phyloP scores from a whole-genome alignment of 2,797 vertebrate genomes.

The Tinamus major region DNA sequence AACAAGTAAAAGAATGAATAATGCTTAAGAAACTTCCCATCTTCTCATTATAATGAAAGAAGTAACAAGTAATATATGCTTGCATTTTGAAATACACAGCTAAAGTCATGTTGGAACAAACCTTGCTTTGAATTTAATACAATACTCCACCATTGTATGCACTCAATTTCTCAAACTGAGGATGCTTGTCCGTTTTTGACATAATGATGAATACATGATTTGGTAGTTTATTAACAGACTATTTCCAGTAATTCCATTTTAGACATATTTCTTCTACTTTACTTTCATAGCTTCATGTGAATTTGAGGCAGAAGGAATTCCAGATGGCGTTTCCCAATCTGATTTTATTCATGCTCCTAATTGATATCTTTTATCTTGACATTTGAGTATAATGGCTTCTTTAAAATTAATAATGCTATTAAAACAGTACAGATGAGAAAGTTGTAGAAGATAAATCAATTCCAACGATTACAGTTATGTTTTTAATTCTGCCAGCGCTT shows the following conservation, averaged over 20 bases:
- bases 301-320: constrained; percentile 51
- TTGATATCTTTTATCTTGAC: constrained; percentile 24
- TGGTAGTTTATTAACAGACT: not conserved
- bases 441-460: not conserved
- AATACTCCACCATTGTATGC: not conserved
- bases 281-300: not conserved
- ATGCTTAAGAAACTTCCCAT: not conserved
- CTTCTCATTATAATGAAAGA: not conserved
- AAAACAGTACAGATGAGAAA: constrained; percentile 9
- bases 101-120: not conserved
- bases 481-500: not conserved
- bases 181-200: not conserved
- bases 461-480: not conserved
- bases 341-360: constrained; percentile 34
- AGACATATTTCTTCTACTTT: not conserved
- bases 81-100: not conserved
- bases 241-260: not conserved
- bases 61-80: not conserved
- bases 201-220: not conserved
- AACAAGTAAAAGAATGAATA: not conserved
- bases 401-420: constrained; percentile 42
- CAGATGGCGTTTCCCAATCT: constrained; percentile 35
- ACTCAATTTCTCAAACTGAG: not conserved
- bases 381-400: constrained; percentile 27
- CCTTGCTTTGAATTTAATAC: not conserved